Percentiles rank a stretch among this genome's conserved stretches.
Conservation (phyloP, 2,888 invertebrate genomes). For the Scaptomyza flava region DNA sequence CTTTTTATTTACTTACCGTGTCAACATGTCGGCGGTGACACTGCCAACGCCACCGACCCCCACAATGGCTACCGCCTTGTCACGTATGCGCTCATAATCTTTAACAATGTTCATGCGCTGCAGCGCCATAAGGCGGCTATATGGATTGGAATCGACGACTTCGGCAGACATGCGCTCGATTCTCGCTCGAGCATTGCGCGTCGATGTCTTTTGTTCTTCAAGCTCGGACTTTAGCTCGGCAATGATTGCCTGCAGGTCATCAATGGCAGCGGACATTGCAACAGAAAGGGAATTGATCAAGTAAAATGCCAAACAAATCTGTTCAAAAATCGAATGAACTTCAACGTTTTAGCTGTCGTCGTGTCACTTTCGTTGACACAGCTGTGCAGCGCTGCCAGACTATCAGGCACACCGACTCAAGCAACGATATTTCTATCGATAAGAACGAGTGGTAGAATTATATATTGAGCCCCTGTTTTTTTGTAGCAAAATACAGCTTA, state of each 20-base stretch:
- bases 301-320: slow-evolving; percentile 19
- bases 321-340: neutral
- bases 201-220: slow-evolving; percentile 80
- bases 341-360: slow-evolving; percentile 53
- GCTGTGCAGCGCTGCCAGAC: neutral
- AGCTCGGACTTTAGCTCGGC: slow-evolving; percentile 88
- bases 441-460: neutral
- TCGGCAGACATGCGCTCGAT: slow-evolving; percentile 96
- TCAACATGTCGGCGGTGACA: slow-evolving; percentile 99
- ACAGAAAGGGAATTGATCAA: neutral
- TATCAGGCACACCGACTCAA: too few relatives aligned
- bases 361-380: slow-evolving; percentile 58
- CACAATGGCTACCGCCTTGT: slow-evolving; percentile 95
- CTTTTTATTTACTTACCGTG: slow-evolving; percentile 83
- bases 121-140: slow-evolving; percentile 99
- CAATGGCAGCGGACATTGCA: slow-evolving; percentile 86
- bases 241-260: slow-evolving; percentile 87
- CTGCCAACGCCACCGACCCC: slow-evolving; percentile 99
- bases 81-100: slow-evolving; percentile 97
- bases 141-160: slow-evolving; percentile 99
- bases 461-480: too few relatives aligned
- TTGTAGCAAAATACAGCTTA: too few relatives aligned
- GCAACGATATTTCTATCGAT: slow-evolving; percentile 12
- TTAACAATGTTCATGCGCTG: slow-evolving; percentile 99
- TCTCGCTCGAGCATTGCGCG: slow-evolving; percentile 86